Conservation (phyloP, 2,113 vertebrate species). For the Triplophysa dalaica region DNA sequence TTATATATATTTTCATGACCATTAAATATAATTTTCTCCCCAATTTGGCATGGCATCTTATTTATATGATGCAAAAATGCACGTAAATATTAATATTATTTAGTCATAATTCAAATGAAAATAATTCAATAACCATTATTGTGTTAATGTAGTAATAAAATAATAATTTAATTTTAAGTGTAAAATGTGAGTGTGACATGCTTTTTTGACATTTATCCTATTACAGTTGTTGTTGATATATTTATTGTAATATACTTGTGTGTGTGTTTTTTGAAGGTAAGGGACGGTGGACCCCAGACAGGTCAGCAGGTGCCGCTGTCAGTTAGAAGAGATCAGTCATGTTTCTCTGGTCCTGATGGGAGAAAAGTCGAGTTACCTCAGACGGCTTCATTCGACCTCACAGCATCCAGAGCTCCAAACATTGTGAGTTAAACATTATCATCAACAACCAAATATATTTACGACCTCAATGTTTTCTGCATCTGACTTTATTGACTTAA, state of each 20-base stretch:
- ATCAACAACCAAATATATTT: not conserved
- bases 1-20: not conserved
- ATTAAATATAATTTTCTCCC: not conserved
- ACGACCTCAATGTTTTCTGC: not conserved
- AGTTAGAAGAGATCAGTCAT: constrained; percentile 66
- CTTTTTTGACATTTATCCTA: not conserved
- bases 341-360: constrained; percentile 56
- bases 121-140: too few relatives aligned
- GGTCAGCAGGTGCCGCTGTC: constrained; percentile 64
- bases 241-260: not conserved
- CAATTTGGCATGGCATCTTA: not conserved
- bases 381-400: constrained; percentile 65
- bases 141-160: too few relatives aligned
- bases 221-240: not conserved
- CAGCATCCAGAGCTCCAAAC: constrained; percentile 51
- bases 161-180: not conserved
- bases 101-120: too few relatives aligned
- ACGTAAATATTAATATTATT: too few relatives aligned
- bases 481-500: not conserved
- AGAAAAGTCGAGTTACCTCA: constrained; percentile 59
- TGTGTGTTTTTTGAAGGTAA: constrained; percentile 48
- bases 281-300: constrained; percentile 56
- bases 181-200: not conserved
- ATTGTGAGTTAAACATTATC: constrained; percentile 51
- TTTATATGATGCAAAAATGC: not conserved